A percentile compares a stretch with the other conserved stretches of the same genome.
These are phyloP conservation scores for Eutrigla gurnardus DNA, from an alignment of 2,797 vertebrate species.

Conservation along the genomic window DNA sequence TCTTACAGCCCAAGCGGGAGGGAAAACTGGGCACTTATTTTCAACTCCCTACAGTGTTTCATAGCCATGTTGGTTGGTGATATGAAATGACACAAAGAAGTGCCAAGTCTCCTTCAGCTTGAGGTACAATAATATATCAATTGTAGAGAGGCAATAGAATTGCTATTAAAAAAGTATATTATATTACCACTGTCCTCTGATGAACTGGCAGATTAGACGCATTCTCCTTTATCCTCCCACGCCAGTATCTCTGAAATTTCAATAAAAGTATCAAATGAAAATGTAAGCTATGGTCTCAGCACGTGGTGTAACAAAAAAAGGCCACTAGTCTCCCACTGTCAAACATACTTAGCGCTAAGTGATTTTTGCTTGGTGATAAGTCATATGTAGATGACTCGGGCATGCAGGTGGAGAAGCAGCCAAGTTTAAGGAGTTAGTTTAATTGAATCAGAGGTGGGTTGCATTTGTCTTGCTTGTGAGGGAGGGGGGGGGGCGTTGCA, in stretches of 20 bases:
- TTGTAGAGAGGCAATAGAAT: conserved; percentile 45
- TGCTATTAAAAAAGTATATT: conserved; percentile 40
- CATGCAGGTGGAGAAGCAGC: conserved; percentile 44
- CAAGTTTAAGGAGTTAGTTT: conserved; percentile 70
- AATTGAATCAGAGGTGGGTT: conserved; percentile 66
- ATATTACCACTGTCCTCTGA: conserved; percentile 45
- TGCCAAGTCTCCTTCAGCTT: conserved; percentile 23
- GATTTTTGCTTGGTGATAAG: conserved; percentile 70
- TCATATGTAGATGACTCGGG: conserved; percentile 65
- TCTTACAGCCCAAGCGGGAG: not conserved
- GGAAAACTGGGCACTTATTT: not conserved
- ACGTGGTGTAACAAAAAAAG: conserved; percentile 26
- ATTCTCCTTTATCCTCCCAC: conserved; percentile 48
- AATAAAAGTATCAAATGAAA: conserved; percentile 36
- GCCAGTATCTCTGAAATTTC: conserved; percentile 35
- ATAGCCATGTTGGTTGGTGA: not conserved
- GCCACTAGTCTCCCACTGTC: conserved; percentile 41
- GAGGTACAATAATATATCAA: conserved; percentile 42
- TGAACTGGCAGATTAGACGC: conserved; percentile 54
- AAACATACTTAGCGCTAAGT: conserved; percentile 72
- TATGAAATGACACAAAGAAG: conserved; percentile 27
- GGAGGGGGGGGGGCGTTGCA: conserved; percentile 9
- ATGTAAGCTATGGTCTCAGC: conserved; percentile 34
- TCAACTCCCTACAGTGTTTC: not conserved
- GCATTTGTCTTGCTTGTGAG: conserved; percentile 57